Conservation (phyloP, 2,797 vertebrate species). For the Paedocypris micromegethes region DNA sequence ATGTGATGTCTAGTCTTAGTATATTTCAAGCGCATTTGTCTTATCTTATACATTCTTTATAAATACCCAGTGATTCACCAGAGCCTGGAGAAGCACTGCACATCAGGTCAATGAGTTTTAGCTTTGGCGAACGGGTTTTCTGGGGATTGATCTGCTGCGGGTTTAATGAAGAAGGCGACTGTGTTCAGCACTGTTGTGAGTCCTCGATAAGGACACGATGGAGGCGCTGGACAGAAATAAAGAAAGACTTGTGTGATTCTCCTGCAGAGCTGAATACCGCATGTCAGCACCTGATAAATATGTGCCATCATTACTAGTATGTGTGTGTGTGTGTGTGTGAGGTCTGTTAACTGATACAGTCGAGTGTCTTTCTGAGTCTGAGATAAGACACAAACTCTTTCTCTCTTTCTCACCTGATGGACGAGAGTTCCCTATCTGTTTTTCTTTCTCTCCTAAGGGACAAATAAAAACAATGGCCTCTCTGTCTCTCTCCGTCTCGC, state of each 20-base stretch:
- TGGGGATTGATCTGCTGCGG: constrained; percentile 13
- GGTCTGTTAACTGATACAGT: constrained; percentile 62
- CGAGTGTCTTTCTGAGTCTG: constrained; percentile 58
- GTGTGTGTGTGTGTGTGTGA: constrained; percentile 30
- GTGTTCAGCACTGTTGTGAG: constrained; percentile 1
- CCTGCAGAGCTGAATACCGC: constrained; percentile 55
- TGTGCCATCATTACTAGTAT: constrained; percentile 56
- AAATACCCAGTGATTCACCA: too few relatives aligned
- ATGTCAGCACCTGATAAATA: constrained; percentile 70
- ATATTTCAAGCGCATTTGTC: too few relatives aligned
- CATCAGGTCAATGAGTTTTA: too few relatives aligned
- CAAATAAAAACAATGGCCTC: too few relatives aligned
- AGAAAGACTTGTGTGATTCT: constrained; percentile 49
- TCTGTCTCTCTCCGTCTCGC: too few relatives aligned
- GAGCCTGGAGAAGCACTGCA: too few relatives aligned
- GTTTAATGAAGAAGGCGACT: constrained; percentile 25
- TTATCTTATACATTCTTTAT: too few relatives aligned
- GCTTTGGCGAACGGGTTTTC: too few relatives aligned
- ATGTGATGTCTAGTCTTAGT: too few relatives aligned
- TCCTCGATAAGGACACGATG: constrained; percentile 8
- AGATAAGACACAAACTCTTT: constrained; percentile 55
- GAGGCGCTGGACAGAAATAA: constrained; percentile 39
- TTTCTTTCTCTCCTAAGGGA: too few relatives aligned
- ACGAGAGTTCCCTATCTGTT: too few relatives aligned
- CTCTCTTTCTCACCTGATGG: too few relatives aligned